A percentile compares a stretch with the other conserved stretches of the same genome.
Evolutionary conservation across 2,888 invertebrate species (phyloP).

Genomic region (Cantharis rustica): DNA sequence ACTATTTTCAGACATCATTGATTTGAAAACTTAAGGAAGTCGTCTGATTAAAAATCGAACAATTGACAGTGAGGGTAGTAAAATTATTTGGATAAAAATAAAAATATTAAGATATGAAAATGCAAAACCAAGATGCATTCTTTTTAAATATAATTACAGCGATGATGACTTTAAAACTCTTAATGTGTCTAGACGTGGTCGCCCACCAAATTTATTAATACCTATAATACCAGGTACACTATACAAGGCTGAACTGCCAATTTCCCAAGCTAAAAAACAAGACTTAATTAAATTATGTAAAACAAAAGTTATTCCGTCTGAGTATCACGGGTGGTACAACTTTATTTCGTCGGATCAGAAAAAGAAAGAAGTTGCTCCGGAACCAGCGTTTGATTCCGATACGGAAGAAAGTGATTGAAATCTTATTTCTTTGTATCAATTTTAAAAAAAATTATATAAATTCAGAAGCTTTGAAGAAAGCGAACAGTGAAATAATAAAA

Average conservation of each 20-base stretch:
- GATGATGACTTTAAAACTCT: neutral
- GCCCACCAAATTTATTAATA: neutral
- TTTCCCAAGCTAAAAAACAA: neutral
- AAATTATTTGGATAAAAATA: too few species aligned
- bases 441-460: too few species aligned
- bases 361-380: neutral
- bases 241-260: neutral
- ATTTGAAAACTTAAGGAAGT: too few species aligned
- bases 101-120: too few species aligned
- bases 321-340: neutral
- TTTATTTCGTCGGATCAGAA: neutral
- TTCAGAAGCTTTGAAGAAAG: too few species aligned
- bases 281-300: neutral
- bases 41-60: too few species aligned
- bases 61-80: too few species aligned
- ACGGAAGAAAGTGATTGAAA: neutral
- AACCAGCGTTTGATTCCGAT: neutral
- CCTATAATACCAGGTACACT: neutral
- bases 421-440: too few species aligned
- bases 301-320: neutral
- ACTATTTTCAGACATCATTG: too few species aligned
- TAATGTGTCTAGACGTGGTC: neutral
- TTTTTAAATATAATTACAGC: neutral
- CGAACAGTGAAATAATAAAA: too few species aligned
- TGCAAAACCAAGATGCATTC: neutral